Percentiles rank a stretch among this genome's conserved stretches.
Evolutionary conservation across 2,888 invertebrate species (phyloP).

Genomic region (Orchesella flavescens): DNA sequence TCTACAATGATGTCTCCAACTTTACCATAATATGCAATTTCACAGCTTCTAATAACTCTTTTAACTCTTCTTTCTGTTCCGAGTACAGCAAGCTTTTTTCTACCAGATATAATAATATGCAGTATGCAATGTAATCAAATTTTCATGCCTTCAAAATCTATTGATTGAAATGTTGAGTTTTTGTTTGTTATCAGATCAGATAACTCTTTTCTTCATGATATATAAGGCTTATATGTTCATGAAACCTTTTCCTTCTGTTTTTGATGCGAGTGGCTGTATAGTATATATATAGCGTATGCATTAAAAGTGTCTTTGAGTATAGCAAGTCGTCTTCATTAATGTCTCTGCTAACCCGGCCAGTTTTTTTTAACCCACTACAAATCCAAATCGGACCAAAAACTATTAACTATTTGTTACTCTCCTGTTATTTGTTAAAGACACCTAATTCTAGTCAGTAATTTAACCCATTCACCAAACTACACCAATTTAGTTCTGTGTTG

Average conservation of each 20-base stretch:
- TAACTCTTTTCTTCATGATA: too few relatives aligned
- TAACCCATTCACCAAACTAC: neutral
- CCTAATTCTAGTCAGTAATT: slow-evolving; percentile 40
- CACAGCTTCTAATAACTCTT: too few relatives aligned
- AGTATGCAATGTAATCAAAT: too few relatives aligned
- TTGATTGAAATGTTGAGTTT: neutral
- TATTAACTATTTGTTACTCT: too few relatives aligned
- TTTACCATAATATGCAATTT: too few relatives aligned
- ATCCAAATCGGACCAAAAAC: neutral
- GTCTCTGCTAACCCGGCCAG: slow-evolving; percentile 33
- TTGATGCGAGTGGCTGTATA: too few relatives aligned
- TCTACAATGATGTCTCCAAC: too few relatives aligned
- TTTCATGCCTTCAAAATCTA: neutral
- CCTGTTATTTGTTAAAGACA: neutral
- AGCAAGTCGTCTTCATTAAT: neutral
- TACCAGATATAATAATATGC: neutral
- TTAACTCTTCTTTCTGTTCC: too few relatives aligned
- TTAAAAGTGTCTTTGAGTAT: too few relatives aligned
- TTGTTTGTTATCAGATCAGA: too few relatives aligned
- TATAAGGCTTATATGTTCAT: neutral
- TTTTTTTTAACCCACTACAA: slow-evolving; percentile 14
- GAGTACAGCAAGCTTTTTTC: neutral
- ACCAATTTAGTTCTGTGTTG: neutral
- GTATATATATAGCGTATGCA: too few relatives aligned
- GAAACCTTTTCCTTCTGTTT: neutral